Percentiles rank a stretch among this genome's conserved stretches.
phyloP scores from a whole-genome alignment of 1,140 invertebrate species.

The Leptestheria dahalacensis region DNA sequence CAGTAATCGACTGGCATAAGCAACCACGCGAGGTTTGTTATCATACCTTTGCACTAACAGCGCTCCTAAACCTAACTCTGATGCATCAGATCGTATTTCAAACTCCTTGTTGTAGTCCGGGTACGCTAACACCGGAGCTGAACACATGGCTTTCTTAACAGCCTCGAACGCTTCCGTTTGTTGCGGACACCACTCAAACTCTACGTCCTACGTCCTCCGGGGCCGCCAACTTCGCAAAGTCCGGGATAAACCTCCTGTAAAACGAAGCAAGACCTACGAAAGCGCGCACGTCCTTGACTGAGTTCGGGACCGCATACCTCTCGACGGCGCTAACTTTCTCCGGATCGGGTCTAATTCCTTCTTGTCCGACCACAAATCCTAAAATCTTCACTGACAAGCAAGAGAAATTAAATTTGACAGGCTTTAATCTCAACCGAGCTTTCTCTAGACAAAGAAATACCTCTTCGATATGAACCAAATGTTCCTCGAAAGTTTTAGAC shows the following conservation, averaged over 20 bases:
- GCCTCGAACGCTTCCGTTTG: neutral
- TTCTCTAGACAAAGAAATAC: no score
- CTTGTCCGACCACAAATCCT: slow-evolving; percentile 10
- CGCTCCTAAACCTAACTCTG: slow-evolving; percentile 23
- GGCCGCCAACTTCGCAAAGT: slow-evolving; percentile 18
- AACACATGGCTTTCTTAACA: slow-evolving; percentile 18
- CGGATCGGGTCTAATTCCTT: slow-evolving; percentile 3
- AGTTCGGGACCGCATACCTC: neutral
- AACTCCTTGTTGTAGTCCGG: slow-evolving; percentile 19
- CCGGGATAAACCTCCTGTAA: slow-evolving; percentile 18
- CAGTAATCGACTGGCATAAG: slow-evolving; percentile 26
- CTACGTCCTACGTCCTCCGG: slow-evolving; percentile 16
- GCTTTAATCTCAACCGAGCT: neutral
- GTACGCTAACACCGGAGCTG: slow-evolving; percentile 19
- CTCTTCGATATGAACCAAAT: no score
- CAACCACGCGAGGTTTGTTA: slow-evolving; percentile 19
- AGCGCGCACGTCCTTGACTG: slow-evolving; percentile 1
- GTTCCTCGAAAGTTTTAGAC: slow-evolving; percentile 7
- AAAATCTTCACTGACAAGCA: slow-evolving; percentile 2
- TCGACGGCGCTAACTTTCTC: no score
- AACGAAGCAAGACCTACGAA: slow-evolving; percentile 14
- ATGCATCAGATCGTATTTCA: slow-evolving; percentile 22
- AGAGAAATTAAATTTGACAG: slow-evolving; percentile 3
- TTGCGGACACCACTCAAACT: slow-evolving; percentile 5
- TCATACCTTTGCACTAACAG: slow-evolving; percentile 24